Percentiles rank a stretch among this genome's conserved stretches.
These are phyloP conservation scores for Pyrocephalus nanus DNA, from an alignment of 2,797 vertebrate genomes.

Conservation along the genomic window DNA sequence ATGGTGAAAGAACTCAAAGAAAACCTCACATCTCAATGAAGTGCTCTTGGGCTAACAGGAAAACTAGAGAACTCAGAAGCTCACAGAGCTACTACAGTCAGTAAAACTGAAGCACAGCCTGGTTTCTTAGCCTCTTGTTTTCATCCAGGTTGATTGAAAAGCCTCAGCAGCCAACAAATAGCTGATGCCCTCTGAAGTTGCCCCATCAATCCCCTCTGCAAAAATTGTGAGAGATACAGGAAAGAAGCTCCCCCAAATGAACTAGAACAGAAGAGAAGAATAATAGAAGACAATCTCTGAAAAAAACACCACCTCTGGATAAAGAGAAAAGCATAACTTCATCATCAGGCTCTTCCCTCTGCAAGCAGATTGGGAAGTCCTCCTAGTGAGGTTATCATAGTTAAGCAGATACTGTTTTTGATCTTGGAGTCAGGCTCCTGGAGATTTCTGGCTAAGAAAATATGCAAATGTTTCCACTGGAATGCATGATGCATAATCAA, in stretches of 20 bases:
- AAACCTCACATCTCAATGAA: not conserved
- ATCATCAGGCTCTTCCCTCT: not conserved
- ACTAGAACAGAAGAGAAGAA: not conserved
- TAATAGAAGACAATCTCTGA: not conserved
- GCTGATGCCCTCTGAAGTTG: not conserved
- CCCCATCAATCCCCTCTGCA: not conserved
- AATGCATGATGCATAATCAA: not conserved
- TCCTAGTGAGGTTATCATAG: not conserved
- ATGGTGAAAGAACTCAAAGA: not conserved
- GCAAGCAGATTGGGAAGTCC: not conserved
- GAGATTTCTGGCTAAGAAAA: not conserved
- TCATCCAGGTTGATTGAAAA: not conserved
- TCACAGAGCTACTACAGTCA: not conserved
- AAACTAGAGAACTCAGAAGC: not conserved
- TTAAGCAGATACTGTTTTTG: conserved; percentile 3
- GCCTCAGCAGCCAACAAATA: not conserved
- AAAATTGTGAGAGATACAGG: not conserved
- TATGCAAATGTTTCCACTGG: not conserved
- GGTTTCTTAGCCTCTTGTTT: not conserved
- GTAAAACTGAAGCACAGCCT: not conserved
- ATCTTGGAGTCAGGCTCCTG: not conserved
- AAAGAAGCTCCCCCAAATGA: not conserved
- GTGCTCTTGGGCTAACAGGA: not conserved
- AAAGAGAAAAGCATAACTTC: not conserved
- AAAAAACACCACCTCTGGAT: not conserved